A percentile compares a stretch with the other conserved stretches of the same genome.
Evolutionary conservation across 2,888 invertebrate genomes (phyloP).

Genomic region (Stenolophus ochropezus): DNA sequence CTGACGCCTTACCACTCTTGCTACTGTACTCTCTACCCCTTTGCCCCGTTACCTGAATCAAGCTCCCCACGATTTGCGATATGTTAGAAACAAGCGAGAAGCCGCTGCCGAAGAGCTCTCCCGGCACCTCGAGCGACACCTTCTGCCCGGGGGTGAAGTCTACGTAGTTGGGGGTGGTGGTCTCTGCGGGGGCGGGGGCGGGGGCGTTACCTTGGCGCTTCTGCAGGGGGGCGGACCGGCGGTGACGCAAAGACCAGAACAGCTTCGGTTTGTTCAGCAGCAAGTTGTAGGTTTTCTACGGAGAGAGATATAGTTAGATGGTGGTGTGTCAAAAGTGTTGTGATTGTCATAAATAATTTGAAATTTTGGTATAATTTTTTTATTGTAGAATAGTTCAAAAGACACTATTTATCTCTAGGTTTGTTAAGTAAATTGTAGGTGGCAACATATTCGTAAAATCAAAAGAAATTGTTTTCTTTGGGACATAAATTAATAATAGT

Average conservation of each 20-base stretch:
- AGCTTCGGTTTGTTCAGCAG: constrained; percentile 7
- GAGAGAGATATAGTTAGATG: neutral
- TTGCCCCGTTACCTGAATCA: constrained; percentile 72
- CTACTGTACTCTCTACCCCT: too few species aligned
- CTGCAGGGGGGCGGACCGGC: neutral
- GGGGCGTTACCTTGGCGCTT: constrained; percentile 27
- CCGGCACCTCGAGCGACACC: constrained; percentile 82
- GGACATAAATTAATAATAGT: too few species aligned
- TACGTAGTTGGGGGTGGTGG: constrained; percentile 76
- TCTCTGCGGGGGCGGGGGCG: too few species aligned
- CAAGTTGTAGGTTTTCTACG: neutral
- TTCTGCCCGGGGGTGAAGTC: constrained; percentile 79
- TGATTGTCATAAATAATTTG: too few species aligned
- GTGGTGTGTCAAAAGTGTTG: neutral
- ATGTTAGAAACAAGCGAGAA: constrained; percentile 81
- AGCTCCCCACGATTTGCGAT: constrained; percentile 80
- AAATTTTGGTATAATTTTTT: too few species aligned
- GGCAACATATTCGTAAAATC: too few species aligned
- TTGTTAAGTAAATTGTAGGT: too few species aligned
- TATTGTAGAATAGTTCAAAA: too few species aligned
- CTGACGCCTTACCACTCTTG: too few species aligned
- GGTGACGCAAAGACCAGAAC: neutral
- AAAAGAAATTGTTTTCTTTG: too few species aligned
- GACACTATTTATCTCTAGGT: too few species aligned
- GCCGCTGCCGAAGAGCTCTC: constrained; percentile 80